Conservation (phyloP, 2,113 vertebrate species). For the Semnopithecus entellus region DNA sequence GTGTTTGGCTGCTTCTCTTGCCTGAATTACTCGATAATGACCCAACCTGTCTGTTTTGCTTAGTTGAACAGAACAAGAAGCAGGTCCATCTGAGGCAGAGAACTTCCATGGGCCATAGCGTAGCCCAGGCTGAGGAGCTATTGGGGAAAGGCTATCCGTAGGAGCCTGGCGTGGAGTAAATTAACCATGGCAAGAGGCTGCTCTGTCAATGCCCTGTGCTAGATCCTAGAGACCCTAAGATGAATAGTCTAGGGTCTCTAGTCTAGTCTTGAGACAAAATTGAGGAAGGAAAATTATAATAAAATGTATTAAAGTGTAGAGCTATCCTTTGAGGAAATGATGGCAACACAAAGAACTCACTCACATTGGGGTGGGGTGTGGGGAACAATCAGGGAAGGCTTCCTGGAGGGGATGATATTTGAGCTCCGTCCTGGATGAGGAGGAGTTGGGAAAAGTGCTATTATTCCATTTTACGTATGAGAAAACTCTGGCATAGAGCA, state of each 20-base stretch:
- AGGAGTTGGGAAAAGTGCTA: background rate
- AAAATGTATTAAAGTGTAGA: background rate
- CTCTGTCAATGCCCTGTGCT: background rate
- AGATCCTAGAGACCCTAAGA: background rate
- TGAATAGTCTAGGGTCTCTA: background rate
- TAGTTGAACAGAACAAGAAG: conserved; percentile 62
- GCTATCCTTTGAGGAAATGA: background rate
- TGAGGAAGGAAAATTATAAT: background rate
- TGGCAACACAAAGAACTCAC: background rate
- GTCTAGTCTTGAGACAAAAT: background rate
- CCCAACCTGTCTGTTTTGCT: conserved; percentile 57
- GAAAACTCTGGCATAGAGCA: background rate
- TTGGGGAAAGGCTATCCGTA: background rate
- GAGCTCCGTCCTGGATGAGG: background rate
- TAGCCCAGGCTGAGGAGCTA: background rate
- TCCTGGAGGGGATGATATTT: background rate
- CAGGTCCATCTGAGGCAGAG: background rate
- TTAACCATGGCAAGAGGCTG: background rate
- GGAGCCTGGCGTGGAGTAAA: background rate
- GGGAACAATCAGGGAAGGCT: background rate
- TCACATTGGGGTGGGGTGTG: background rate
- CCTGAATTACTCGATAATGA: conserved; percentile 57
- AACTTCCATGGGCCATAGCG: background rate
- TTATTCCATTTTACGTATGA: background rate
- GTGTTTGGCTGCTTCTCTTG: conserved; percentile 52